Conservation (phyloP, 35 echinoderm and acorn worm species). For the Hemicentrotus pulcherrimus region DNA sequence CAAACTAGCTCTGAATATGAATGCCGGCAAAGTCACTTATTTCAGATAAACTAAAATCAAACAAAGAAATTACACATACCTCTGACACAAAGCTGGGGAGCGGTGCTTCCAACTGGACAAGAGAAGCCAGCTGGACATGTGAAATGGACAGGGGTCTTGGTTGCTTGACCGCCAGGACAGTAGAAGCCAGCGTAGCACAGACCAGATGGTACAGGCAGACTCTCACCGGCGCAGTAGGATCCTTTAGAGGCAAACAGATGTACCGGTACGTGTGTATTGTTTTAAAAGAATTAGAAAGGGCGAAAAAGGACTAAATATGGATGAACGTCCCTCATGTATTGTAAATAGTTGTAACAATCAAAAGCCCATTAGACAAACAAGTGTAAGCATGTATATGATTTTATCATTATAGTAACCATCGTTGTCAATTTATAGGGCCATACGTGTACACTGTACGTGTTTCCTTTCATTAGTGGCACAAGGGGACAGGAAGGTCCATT, state of each 20-base stretch:
- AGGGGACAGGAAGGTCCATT: too few relatives aligned
- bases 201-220: conserved; percentile 71
- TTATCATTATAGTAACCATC: too few relatives aligned
- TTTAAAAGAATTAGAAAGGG: background rate
- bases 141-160: conserved; percentile 61
- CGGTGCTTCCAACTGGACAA: conserved; percentile 78
- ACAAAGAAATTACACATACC: conserved; percentile 42
- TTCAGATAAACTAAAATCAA: too few relatives aligned
- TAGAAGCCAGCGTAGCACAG: conserved; percentile 80
- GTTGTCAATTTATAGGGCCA: too few relatives aligned
- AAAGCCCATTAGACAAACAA: background rate
- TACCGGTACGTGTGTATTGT: background rate
- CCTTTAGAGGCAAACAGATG: conserved; percentile 58
- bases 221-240: conserved; percentile 84
- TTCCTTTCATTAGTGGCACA: too few relatives aligned
- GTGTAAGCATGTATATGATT: too few relatives aligned
- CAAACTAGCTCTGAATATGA: too few relatives aligned
- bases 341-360: background rate
- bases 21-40: too few relatives aligned
- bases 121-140: conserved; percentile 81
- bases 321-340: background rate
- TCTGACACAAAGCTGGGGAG: conserved; percentile 75
- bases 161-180: conserved; percentile 88
- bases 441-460: too few relatives aligned
- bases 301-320: background rate